Conservation (phyloP, 2,113 vertebrate species). For the Planiliza haematocheilus region DNA sequence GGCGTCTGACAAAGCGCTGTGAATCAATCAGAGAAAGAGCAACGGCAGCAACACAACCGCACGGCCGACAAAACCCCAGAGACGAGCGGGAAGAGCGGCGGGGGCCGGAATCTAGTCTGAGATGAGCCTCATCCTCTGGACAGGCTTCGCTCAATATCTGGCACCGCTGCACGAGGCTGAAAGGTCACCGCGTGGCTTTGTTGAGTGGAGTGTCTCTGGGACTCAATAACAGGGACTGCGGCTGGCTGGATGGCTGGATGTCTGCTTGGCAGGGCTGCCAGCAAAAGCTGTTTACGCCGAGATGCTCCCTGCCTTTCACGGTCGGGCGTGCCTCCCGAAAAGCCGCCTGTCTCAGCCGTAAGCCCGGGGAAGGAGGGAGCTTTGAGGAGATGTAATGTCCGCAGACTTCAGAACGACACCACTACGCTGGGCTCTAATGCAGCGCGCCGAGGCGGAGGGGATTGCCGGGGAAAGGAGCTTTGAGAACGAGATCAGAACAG, state of each 20-base stretch:
- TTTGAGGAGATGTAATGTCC: constrained; percentile 44
- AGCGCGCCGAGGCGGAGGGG: background rate
- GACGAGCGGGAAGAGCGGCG: constrained; percentile 10
- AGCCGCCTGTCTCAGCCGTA: constrained; percentile 29
- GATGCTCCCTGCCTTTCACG: constrained; percentile 52
- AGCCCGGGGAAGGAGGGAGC: constrained; percentile 34
- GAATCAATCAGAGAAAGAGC: constrained; percentile 65
- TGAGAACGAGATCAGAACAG: background rate
- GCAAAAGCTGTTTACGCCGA: constrained; percentile 47
- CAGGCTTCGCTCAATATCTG: constrained; percentile 66
- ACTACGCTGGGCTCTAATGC: background rate
- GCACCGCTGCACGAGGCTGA: constrained; percentile 40
- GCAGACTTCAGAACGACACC: background rate
- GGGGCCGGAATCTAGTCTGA: constrained; percentile 46
- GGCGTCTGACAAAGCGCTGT: constrained; percentile 47
- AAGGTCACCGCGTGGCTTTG: constrained; percentile 65
- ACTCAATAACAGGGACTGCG: constrained; percentile 59
- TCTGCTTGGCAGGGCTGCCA: constrained; percentile 53
- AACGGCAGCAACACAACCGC: constrained; percentile 30
- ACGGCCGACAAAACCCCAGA: constrained; percentile 32
- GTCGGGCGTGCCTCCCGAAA: constrained; percentile 36
- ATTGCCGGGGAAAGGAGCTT: background rate
- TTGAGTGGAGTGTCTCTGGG: constrained; percentile 53
- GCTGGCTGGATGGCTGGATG: too few species aligned
- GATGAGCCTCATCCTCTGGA: constrained; percentile 63